These are phyloP conservation scores for Gallinago undulata DNA, from an alignment of 2,113 vertebrate species.

Conservation along the genomic window DNA sequence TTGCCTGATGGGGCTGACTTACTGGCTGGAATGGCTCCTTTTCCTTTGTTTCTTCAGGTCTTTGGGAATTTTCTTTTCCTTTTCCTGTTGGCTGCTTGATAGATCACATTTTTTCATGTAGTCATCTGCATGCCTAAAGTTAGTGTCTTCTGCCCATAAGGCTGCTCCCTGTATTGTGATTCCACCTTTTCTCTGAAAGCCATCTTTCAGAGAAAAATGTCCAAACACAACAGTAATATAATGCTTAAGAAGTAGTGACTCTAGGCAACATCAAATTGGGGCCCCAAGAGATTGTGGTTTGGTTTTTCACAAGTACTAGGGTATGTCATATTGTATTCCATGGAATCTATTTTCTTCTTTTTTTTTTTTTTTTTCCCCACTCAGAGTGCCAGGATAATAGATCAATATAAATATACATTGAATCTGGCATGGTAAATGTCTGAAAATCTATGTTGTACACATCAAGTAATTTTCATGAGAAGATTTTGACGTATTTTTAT, in stretches of 20 bases:
- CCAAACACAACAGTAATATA: not conserved
- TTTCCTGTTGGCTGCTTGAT: not conserved
- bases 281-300: not conserved
- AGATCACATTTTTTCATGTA: not conserved
- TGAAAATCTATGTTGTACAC: not conserved
- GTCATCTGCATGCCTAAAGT: not conserved
- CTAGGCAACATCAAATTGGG: not conserved
- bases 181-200: not conserved
- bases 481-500: constrained; percentile 43
- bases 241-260: not conserved
- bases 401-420: not conserved
- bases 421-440: not conserved
- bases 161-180: not conserved
- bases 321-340: not conserved
- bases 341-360: not conserved
- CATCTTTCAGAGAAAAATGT: not conserved
- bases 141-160: not conserved
- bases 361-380: not conserved
- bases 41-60: too few relatives aligned
- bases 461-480: constrained; percentile 9
- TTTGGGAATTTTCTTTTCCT: too few relatives aligned
- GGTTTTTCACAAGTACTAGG: not conserved
- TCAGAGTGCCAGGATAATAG: not conserved
- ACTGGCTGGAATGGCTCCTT: too few relatives aligned
- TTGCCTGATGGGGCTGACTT: too few relatives aligned